These are phyloP conservation scores for Liposcelis brunnea DNA, from an alignment of 2,888 invertebrate genomes.

Conservation along the genomic window DNA sequence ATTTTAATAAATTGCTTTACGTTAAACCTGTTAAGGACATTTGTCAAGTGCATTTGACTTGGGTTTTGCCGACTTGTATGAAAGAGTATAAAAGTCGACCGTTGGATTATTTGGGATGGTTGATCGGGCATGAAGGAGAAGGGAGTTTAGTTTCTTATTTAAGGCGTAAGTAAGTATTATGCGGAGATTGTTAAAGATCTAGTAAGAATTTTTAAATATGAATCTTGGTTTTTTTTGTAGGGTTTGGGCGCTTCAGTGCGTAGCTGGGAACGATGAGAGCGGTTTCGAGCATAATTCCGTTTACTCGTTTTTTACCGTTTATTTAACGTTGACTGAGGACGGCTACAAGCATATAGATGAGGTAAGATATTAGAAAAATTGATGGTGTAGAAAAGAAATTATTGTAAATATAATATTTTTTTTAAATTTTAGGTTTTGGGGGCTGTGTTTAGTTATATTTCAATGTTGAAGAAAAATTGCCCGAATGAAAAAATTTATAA, in stretches of 20 bases:
- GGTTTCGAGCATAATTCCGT: constrained; percentile 66
- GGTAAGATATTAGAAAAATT: constrained; percentile 25
- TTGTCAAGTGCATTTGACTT: constrained; percentile 46
- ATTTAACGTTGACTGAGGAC: constrained; percentile 56
- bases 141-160: constrained; percentile 67
- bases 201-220: constrained; percentile 8
- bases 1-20: constrained; percentile 51
- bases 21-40: constrained; percentile 59
- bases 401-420: constrained; percentile 9
- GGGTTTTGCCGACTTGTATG: constrained; percentile 42
- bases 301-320: constrained; percentile 43
- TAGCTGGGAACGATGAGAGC: constrained; percentile 48
- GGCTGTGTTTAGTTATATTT: constrained; percentile 62
- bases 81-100: constrained; percentile 59
- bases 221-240: constrained; percentile 25
- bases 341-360: constrained; percentile 53
- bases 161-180: constrained; percentile 40
- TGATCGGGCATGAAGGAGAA: constrained; percentile 75
- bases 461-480: constrained; percentile 46
- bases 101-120: constrained; percentile 52
- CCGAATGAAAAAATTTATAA: constrained; percentile 50
- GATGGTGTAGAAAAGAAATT: constrained; percentile 8
- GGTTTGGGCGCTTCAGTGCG: constrained; percentile 58
- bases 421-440: constrained; percentile 43
- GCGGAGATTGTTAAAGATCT: constrained; percentile 4